These are phyloP conservation scores for Pasiphila rectangulata DNA, from an alignment of 2,888 invertebrate species.

Conservation along the genomic window DNA sequence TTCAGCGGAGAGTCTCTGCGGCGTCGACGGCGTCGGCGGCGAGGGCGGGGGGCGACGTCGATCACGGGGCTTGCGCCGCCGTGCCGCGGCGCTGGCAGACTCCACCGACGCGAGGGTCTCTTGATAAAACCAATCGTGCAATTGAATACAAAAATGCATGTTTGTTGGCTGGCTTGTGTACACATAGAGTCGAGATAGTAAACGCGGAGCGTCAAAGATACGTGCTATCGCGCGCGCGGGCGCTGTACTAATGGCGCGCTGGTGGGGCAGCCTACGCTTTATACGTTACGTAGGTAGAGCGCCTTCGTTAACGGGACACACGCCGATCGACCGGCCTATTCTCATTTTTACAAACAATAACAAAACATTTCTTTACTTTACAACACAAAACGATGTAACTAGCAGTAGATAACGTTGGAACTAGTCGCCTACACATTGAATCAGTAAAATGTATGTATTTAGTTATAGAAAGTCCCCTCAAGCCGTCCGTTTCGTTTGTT, in stretches of 20 bases:
- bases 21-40: conserved; percentile 70
- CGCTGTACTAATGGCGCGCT: conserved; percentile 76
- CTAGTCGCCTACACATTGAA: conserved; percentile 19
- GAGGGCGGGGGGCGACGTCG: conserved; percentile 69
- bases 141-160: conserved; percentile 75
- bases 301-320: conserved; percentile 78
- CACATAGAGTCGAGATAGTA: conserved; percentile 77
- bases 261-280: conserved; percentile 76
- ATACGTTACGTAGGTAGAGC: conserved; percentile 76
- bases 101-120: conserved; percentile 71
- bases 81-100: conserved; percentile 66
- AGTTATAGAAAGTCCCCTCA: conserved; percentile 39
- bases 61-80: conserved; percentile 63
- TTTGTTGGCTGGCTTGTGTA: conserved; percentile 68
- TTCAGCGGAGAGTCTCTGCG: conserved; percentile 79
- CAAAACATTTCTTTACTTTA: conserved; percentile 51
- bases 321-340: conserved; percentile 76
- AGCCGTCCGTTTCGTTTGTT: conserved; percentile 34
- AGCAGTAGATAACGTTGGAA: conserved; percentile 23
- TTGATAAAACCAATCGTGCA: conserved; percentile 76
- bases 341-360: conserved; percentile 76
- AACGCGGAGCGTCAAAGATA: conserved; percentile 68
- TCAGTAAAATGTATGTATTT: conserved; percentile 30
- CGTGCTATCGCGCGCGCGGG: conserved; percentile 77
- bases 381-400: conserved; percentile 40